Evolutionary conservation across 2,113 vertebrate genomes (phyloP), one percentile per base, ranked within the genome.

Genomic region (Tupaia chinensis): DNA sequence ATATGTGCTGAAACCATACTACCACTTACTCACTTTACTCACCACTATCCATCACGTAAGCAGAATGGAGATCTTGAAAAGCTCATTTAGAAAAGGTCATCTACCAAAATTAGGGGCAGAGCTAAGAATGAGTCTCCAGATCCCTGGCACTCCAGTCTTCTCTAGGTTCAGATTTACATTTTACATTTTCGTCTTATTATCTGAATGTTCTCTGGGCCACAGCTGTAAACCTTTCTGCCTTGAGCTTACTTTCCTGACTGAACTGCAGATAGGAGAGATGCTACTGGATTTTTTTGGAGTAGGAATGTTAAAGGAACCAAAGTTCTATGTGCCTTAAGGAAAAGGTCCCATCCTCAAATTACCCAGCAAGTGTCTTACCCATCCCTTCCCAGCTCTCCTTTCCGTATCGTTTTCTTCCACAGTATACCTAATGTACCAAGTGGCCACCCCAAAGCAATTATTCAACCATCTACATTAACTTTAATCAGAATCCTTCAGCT

Each of bases 401-500:
- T 53, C 61, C 66, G 69, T 29, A 60, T 5, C 53, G 29, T n/a
- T 20, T 77, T 84, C n/a, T 66, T 60, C 13, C 86, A 65, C n/a
- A 90, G 83, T 6, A 61, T 22, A 77, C 29, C 74, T 92, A 23
- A 5, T 29, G 29, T 61, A 68, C 9, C 53, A 8, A 74, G 17
- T 44, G 11, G 44, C 73, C 34, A 89, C 29, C 34, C 27, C 34
- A 83, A 73, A 72, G 60, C 56, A 65, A 60, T 7, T 32, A 58
- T 32, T 34, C 53, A 85, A n/a, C 16, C 60, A 61, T 69, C 13
- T 7, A 56, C 12, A 73, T 23, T 63, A 86, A 44, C 23, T 83
- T 74, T 65, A 22, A 83, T 65, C 68, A 88, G 66, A 89, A 86
- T 72, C 34, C n/a, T 79, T 85, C 63, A 89, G 56, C 22, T 94